These are phyloP conservation scores for Lerista edwardsae DNA, from an alignment of 2,797 vertebrate genomes.

Conservation along the genomic window DNA sequence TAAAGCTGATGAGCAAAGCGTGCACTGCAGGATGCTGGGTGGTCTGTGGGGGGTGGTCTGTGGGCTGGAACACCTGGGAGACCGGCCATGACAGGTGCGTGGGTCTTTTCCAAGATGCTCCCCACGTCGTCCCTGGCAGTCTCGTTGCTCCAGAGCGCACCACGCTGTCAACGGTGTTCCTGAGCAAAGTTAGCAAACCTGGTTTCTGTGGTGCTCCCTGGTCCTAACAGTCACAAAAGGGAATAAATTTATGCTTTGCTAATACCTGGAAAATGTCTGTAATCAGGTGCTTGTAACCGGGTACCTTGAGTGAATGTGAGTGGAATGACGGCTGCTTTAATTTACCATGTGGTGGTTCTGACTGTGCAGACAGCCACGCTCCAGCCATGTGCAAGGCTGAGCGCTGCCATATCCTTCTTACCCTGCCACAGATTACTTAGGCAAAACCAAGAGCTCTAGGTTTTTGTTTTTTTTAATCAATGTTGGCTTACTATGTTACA, in stretches of 20 bases:
- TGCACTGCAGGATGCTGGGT: background rate
- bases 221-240: background rate
- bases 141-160: background rate
- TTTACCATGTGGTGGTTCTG: background rate
- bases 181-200: background rate
- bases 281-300: background rate
- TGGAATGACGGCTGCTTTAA: background rate
- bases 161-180: background rate
- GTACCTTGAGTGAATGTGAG: background rate
- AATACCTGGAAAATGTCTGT: background rate
- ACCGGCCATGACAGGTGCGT: background rate
- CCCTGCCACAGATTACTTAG: too few species aligned
- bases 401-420: background rate
- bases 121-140: too few species aligned
- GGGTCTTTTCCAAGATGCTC: too few species aligned
- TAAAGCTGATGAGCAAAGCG: background rate
- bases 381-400: background rate
- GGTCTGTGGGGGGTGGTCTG: constrained; percentile 3
- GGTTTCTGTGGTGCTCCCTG: background rate
- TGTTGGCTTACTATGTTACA: background rate
- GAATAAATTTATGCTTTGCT: background rate
- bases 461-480: background rate
- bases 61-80: constrained; percentile 13
- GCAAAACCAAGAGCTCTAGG: background rate
- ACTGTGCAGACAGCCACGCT: background rate